Conservation (phyloP, 2,797 vertebrate species). For the Rousettus madagascariensis region DNA sequence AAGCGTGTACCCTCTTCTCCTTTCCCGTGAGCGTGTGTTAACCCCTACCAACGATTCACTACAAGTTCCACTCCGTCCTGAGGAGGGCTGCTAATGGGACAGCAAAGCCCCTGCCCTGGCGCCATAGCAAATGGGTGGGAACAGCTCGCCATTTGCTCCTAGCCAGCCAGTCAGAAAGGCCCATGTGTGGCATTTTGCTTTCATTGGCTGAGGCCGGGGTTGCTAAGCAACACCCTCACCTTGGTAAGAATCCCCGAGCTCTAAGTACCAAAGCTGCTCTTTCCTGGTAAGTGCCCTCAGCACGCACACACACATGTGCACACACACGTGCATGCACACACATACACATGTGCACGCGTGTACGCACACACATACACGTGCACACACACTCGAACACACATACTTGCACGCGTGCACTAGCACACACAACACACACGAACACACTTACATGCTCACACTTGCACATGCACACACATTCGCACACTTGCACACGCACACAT, state of each 20-base stretch:
- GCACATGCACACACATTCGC: not conserved
- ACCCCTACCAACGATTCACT: not conserved
- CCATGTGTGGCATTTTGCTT: slow-evolving; percentile 59
- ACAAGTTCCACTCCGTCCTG: not conserved
- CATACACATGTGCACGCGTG: too few species aligned
- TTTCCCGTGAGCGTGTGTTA: not conserved
- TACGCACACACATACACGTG: too few species aligned
- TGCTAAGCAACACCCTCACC: slow-evolving; percentile 71
- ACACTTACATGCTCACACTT: too few species aligned
- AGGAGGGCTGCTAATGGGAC: not conserved
- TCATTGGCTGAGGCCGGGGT: slow-evolving; percentile 56
- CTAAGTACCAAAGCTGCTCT: not conserved
- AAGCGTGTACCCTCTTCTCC: not conserved
- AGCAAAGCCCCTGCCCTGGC: not conserved
- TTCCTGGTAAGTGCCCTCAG: not conserved
- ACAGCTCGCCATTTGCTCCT: not conserved
- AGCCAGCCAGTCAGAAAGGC: slow-evolving; percentile 60
- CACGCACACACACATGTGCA: not conserved
- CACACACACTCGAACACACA: too few species aligned
- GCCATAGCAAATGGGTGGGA: not conserved
- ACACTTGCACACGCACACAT: not conserved
- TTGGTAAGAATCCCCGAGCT: slow-evolving; percentile 39
- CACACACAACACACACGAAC: too few species aligned
- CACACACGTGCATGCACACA: too few species aligned
- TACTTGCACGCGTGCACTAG: too few species aligned